Evolutionary conservation across 2,797 vertebrate species (phyloP).

Genomic region (Sitta carolinensis): DNA sequence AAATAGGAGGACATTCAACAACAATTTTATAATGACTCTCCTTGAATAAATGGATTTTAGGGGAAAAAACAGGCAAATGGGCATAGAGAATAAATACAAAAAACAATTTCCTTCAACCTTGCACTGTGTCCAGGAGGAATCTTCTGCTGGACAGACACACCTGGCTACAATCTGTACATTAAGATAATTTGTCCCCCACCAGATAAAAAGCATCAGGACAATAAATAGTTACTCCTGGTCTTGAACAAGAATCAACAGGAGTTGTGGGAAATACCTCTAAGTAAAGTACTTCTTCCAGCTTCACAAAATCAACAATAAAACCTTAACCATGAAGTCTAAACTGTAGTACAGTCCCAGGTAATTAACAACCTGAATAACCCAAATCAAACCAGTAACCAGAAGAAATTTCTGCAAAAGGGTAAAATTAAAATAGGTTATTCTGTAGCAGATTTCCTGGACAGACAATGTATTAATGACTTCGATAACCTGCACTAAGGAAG

Average conservation of each 20-base stretch:
- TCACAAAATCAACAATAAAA: not conserved
- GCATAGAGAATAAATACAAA: not conserved
- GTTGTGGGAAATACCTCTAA: not conserved
- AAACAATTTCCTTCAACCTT: not conserved
- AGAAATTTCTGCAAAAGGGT: not conserved
- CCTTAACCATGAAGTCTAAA: not conserved
- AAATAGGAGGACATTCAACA: not conserved
- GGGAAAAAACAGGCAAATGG: not conserved
- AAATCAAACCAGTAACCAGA: not conserved
- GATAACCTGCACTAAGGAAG: not conserved
- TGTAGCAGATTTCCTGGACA: not conserved
- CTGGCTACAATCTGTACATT: not conserved
- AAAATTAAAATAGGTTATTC: not conserved
- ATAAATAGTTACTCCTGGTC: not conserved
- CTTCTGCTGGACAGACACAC: not conserved
- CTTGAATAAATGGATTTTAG: not conserved
- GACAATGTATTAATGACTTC: not conserved
- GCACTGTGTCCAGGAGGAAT: not conserved
- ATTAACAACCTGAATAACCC: not conserved
- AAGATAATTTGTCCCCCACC: not conserved
- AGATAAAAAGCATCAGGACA: not conserved
- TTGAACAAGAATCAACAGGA: not conserved
- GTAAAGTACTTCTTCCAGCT: not conserved
- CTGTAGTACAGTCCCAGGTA: not conserved
- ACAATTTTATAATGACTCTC: not conserved